phyloP scores from a whole-genome alignment of 2,113 vertebrate species.

The Hemiprocne comata region DNA sequence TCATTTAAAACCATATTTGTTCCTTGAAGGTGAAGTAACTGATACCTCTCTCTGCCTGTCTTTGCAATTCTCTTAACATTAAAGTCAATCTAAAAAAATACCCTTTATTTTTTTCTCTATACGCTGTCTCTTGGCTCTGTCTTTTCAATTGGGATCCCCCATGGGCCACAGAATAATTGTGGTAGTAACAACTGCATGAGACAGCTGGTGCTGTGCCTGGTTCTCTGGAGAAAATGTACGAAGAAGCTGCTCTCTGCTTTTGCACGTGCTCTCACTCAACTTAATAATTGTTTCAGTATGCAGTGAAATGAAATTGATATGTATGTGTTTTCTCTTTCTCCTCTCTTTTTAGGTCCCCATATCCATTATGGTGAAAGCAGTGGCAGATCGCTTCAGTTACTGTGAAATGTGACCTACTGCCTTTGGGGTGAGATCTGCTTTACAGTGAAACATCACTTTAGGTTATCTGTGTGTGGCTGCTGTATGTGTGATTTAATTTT shows the following conservation, averaged over 20 bases:
- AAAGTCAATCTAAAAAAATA: background rate
- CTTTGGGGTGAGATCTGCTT: background rate
- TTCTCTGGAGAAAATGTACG: background rate
- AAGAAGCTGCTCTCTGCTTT: background rate
- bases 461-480: background rate
- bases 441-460: background rate
- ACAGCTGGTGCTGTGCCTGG: background rate
- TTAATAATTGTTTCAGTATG: background rate
- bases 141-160: background rate
- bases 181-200: background rate
- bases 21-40: background rate
- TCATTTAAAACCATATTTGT: background rate
- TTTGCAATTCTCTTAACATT: background rate
- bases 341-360: background rate
- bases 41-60: background rate
- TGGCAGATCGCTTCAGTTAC: background rate
- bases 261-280: background rate
- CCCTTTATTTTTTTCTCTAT: background rate
- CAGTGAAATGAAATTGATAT: background rate
- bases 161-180: accelerated
- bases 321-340: background rate
- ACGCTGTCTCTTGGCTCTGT: background rate
- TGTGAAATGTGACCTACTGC: background rate
- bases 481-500: background rate
- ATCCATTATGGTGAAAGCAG: background rate